Evolutionary conservation across 2,113 vertebrate genomes (phyloP).

Genomic region (Tauraco erythrolophus): DNA sequence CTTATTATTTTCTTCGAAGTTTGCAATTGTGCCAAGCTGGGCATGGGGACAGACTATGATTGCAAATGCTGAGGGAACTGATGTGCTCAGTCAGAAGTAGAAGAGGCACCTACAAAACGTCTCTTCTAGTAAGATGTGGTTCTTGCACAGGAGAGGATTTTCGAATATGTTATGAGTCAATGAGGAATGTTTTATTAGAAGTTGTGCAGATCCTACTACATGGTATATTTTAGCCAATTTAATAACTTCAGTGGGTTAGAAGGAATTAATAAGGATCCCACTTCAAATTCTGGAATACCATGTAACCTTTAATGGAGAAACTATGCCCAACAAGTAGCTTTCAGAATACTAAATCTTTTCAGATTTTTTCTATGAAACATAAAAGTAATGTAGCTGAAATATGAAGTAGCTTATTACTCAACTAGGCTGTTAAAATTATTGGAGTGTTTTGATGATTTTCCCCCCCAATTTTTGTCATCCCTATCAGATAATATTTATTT

Average conservation of each 20-base stretch:
- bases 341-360: neutral
- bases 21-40: neutral
- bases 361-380: neutral
- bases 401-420: neutral
- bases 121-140: neutral
- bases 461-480: neutral
- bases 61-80: neutral
- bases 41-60: neutral
- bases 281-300: neutral
- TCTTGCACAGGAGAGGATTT: neutral
- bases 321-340: conserved; percentile 11
- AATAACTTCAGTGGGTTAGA: neutral
- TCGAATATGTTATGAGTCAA: neutral
- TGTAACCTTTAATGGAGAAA: neutral
- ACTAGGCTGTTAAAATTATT: neutral
- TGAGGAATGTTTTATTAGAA: neutral
- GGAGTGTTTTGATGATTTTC: neutral
- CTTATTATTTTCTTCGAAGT: neutral
- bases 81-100: neutral
- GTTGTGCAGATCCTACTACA: neutral
- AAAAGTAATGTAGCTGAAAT: conserved; percentile 30
- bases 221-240: neutral
- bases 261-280: neutral
- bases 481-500: neutral
- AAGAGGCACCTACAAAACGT: neutral